Percentiles rank a stretch among this genome's conserved stretches.
Evolutionary conservation across 2,113 vertebrate genomes (phyloP).

Genomic region (Tretioscincus oriximinensis): DNA sequence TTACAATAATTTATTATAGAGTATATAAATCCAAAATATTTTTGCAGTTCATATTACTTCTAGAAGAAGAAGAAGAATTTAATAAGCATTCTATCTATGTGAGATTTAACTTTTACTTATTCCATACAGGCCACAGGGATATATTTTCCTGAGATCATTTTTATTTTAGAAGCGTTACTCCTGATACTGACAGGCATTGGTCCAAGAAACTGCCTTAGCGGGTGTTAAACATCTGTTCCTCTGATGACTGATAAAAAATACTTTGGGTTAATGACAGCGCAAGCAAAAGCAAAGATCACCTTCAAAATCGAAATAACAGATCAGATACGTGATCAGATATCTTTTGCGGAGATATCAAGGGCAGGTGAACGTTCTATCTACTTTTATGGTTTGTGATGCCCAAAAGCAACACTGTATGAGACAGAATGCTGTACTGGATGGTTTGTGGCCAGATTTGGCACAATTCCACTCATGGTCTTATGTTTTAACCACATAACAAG

Average conservation of each 20-base stretch:
- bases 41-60: neutral
- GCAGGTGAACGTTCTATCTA: too few species aligned
- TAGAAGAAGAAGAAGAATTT: neutral
- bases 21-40: neutral
- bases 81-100: neutral
- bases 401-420: too few species aligned
- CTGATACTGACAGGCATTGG: neutral
- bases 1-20: neutral
- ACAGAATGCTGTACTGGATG: too few species aligned
- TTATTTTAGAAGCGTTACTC: neutral
- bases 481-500: too few species aligned
- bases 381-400: too few species aligned
- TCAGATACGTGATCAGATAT: neutral
- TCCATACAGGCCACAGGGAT: neutral
- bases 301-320: neutral
- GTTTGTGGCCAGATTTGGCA: too few species aligned
- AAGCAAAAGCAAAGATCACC: neutral
- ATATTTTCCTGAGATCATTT: neutral
- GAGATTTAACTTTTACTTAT: constrained; percentile 7
- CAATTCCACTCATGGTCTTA: too few species aligned
- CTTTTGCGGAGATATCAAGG: too few species aligned
- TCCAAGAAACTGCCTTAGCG: neutral
- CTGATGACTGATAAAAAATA: constrained; percentile 1
- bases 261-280: neutral
- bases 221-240: constrained; percentile 5